Conservation (phyloP, 2,888 invertebrate genomes). For the Drosophila meridiana region DNA sequence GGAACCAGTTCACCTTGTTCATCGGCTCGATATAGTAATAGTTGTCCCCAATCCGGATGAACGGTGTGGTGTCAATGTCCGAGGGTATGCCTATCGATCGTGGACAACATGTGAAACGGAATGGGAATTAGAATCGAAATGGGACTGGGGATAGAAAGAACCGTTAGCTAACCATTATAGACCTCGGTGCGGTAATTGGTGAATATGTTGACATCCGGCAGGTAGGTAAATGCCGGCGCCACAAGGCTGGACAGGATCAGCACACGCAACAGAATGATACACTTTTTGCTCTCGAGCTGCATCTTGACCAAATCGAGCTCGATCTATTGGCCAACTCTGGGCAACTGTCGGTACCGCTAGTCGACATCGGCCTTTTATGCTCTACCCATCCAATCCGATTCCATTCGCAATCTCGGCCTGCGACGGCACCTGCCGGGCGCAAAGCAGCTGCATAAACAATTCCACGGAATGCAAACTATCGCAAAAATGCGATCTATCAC, state of each 20-base stretch:
- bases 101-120: neutral
- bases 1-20: constrained; percentile 76
- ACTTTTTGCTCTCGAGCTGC: constrained; percentile 18
- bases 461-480: neutral
- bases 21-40: constrained; percentile 70
- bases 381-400: neutral
- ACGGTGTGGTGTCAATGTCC: constrained; percentile 70
- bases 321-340: neutral
- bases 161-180: constrained; percentile 55
- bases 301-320: constrained; percentile 10
- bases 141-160: too few species aligned
- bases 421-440: neutral
- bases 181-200: constrained; percentile 70
- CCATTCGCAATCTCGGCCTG: constrained; percentile 1
- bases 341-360: neutral
- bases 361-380: constrained; percentile 1
- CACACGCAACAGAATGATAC: constrained; percentile 20
- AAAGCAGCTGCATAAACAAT: constrained; percentile 5
- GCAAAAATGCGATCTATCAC: constrained; percentile 2
- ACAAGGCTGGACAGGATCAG: constrained; percentile 39
- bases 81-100: constrained; percentile 52
- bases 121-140: neutral
- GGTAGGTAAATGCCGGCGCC: constrained; percentile 30
- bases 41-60: constrained; percentile 67
- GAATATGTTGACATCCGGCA: constrained; percentile 68